Evolutionary conservation across 2,113 vertebrate species (phyloP), one percentile per base, ranked within the genome.

Genomic region (Rhagologus leucostigma): DNA sequence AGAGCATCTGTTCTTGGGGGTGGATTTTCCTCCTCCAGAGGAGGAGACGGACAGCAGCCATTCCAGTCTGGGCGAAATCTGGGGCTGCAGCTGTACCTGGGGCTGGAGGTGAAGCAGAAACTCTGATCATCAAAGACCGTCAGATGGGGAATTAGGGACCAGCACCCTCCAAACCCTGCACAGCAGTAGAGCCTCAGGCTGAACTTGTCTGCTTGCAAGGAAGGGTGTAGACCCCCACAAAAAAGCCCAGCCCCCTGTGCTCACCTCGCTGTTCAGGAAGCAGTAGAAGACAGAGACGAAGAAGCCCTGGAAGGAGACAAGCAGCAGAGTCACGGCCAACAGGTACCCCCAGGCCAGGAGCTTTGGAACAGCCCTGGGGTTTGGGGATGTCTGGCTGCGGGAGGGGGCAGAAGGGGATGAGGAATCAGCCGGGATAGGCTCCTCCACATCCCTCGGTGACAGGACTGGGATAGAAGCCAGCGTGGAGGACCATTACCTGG

Each of bases 241-340:
- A 24, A 10, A n/a, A 0, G 5, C 65, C 46, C 24, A 70, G 32
- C 10, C 60, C 20, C 27, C 3, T 32, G 35, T 86, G 73, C 98
- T 98, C 96, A 99, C 99, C 98, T 99, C 98, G 0, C 99, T 99
- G 97, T 99, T 99, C 95, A 99, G 96, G 97, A 99, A 99, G 97
- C 98, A 99, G 98, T 99, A 99, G 98, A 99, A 99, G 63, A 99
- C 98, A 3, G 98, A 99, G 60, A 99, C 99, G 3, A 99, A 99
- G 98, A 99, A 99, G 56, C 99, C 99, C 99, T 99, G 97, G 73
- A 81, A 89, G 76, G 90, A 96, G 53, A 82, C 35, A 95, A 97
- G n/a, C 12, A 50, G 65, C 82, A 91, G 69, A 69, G 35, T 89
- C 7, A 89, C 9, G 2, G 41, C 29, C 71, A 88, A 33, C 14